Conservation (phyloP, 2,888 invertebrate genomes). For the Amaurobius ferox region DNA sequence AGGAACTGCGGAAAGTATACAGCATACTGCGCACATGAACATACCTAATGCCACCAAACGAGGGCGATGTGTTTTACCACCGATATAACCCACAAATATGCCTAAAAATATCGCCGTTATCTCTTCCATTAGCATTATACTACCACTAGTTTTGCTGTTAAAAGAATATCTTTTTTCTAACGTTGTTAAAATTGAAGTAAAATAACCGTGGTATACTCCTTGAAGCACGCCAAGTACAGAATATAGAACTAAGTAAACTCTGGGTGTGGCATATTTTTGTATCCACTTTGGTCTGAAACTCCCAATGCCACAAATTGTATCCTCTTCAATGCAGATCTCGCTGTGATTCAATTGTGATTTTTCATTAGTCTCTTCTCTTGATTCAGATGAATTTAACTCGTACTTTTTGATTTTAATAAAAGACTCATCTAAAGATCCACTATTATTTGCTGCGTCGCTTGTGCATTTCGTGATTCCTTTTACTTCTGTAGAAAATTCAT, state of each 20-base stretch:
- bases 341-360: no score
- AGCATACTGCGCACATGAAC: conserved; percentile 51
- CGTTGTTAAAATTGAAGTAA: conserved; percentile 69
- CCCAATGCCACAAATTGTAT: conserved; percentile 72
- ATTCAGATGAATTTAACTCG: no score
- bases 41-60: conserved; percentile 63
- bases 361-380: no score
- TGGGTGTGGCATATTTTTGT: no score
- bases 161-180: conserved; percentile 73
- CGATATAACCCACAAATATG: conserved; percentile 73
- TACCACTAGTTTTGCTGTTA: conserved; percentile 70
- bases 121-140: conserved; percentile 72
- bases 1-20: conserved; percentile 70
- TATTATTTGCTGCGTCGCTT: no score
- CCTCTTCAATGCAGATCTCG: no score
- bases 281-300: conserved; percentile 73
- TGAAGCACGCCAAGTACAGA: conserved; percentile 72
- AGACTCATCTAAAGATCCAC: no score
- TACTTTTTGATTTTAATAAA: no score
- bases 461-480: no score
- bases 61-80: conserved; percentile 70
- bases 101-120: conserved; percentile 51
- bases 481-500: no score
- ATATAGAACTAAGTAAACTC: conserved; percentile 60
- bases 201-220: conserved; percentile 71